Conservation (phyloP, 1,140 invertebrate genomes). For the Drosophila miranda region DNA sequence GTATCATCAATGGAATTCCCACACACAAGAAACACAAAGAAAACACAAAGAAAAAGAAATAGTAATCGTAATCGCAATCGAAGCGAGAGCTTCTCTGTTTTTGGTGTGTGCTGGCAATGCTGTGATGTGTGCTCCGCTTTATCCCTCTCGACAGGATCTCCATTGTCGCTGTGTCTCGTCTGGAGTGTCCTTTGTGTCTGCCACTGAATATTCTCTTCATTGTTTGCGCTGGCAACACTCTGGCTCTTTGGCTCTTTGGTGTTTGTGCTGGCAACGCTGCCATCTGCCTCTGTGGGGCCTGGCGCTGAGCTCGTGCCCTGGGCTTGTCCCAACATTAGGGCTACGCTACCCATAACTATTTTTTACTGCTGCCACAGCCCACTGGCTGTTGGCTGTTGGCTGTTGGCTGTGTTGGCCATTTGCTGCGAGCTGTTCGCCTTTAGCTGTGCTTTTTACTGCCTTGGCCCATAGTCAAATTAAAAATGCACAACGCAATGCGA, state of each 20-base stretch:
- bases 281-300: background rate
- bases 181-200: no score
- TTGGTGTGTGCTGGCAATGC: constrained; percentile 2
- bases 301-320: constrained; percentile 33
- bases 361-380: constrained; percentile 28
- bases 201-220: no score
- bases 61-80: constrained; percentile 13
- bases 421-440: background rate
- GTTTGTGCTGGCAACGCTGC: background rate
- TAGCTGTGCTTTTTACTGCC: constrained; percentile 21
- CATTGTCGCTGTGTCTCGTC: no score
- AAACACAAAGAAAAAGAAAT: constrained; percentile 8
- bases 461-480: constrained; percentile 71
- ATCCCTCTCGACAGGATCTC: no score
- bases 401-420: constrained; percentile 12
- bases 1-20: constrained; percentile 69
- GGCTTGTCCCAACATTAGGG: constrained; percentile 47
- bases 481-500: constrained; percentile 79
- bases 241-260: constrained; percentile 5
- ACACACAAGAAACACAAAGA: constrained; percentile 31
- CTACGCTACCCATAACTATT: constrained; percentile 33
- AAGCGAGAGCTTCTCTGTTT: constrained; percentile 5
- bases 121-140: no score
- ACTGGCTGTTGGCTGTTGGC: constrained; percentile 17
- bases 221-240: no score